Evolutionary conservation across 1,140 invertebrate genomes (phyloP), one percentile per base, ranked within the genome.

Genomic region (Drosophila willistoni): DNA sequence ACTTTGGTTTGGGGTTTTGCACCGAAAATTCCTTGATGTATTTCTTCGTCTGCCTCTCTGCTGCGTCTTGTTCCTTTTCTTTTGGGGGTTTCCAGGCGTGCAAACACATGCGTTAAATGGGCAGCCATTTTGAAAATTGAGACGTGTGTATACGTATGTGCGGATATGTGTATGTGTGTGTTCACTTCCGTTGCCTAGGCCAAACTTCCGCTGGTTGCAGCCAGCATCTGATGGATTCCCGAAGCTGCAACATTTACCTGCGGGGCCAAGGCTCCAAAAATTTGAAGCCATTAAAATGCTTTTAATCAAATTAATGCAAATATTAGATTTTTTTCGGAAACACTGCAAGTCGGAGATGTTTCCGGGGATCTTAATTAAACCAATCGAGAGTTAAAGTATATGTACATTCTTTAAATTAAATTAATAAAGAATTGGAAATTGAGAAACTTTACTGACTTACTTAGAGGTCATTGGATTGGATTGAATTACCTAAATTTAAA

Each of bases 301-400:
- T 87, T 87, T 87, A 87, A 87, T 87, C 84, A 87, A 87, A 87
- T 87, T 84, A 84, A 70, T 84, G 77, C 60, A 84, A 89, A 87
- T 84, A 89, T 89, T 81, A 83, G 76, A 62, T 72, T 29, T 65
- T 65, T 41, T 47, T 10, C 33, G 7, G 9, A 36, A 12, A 0
- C 17, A 9, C 1, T 22, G 44, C 9, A 51, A 5, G 17, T 47
- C 14, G 7, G 14, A 47, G 13, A 51, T 51, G 14, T 22, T 51
- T 12, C 29, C 29, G 29, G 29, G 29, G 29, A 7, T 51, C 9
- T 51, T 12, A 51, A 22, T 22, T 3, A 22, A 14, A 19, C 19
- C 44, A 51, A 22, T 14, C 7, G 17, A n/a, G 12, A 36, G 10
- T 2, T 25, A 54, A 6, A 51, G 7, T 25, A 4, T n/a, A n/a